Conservation (phyloP, 2,888 invertebrate genomes). For the Sesia apiformis region DNA sequence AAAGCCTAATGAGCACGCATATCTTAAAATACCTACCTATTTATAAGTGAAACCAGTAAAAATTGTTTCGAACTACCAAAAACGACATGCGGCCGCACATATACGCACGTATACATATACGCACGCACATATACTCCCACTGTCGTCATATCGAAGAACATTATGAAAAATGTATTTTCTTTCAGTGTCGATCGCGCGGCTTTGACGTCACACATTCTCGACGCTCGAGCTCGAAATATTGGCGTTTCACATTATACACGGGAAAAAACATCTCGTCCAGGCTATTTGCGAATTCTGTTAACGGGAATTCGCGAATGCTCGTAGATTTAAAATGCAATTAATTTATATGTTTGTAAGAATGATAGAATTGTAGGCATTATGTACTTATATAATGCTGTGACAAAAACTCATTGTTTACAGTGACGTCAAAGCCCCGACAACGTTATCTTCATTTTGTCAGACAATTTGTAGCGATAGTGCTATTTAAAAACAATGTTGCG, state of each 20-base stretch:
- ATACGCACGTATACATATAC: conserved; percentile 27
- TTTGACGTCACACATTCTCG: conserved; percentile 38
- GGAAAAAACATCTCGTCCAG: neutral
- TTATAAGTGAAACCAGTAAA: conserved; percentile 9
- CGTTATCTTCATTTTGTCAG: too few relatives aligned
- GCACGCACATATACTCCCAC: conserved; percentile 21
- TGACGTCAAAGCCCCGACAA: too few relatives aligned
- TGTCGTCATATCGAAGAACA: conserved; percentile 23
- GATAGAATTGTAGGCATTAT: too few relatives aligned
- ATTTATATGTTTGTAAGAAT: too few relatives aligned
- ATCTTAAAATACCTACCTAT: conserved; percentile 8
- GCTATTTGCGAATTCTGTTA: conserved; percentile 1
- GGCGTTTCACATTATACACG: conserved; percentile 3
- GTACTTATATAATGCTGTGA: too few relatives aligned
- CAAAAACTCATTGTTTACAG: too few relatives aligned
- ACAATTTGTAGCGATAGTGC: too few relatives aligned
- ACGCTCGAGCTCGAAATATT: conserved; percentile 18
- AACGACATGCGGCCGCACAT: conserved; percentile 16
- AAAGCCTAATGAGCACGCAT: conserved; percentile 10
- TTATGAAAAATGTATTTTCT: conserved; percentile 47
- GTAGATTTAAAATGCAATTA: neutral
- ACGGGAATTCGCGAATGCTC: neutral
- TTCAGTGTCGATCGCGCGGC: conserved; percentile 27
- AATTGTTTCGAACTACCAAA: conserved; percentile 8
- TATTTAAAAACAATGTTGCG: too few relatives aligned